Base-by-base conservation (phyloP, 2,888 invertebrate genomes). In the Drosophila helvetica region DNA sequence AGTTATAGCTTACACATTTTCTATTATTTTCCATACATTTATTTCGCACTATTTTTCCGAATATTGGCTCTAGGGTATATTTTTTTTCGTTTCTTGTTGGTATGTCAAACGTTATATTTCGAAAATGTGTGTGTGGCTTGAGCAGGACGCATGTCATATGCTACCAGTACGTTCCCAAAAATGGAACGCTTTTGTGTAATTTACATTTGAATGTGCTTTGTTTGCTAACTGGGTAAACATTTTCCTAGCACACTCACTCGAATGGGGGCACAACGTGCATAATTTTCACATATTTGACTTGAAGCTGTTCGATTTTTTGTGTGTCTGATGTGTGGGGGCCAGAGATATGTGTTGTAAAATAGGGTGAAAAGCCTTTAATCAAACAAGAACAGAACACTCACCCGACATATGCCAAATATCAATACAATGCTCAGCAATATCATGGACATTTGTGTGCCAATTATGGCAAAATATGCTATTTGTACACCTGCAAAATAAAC, bases 371-470 rank as follows among this genome's bases (percentile, higher is more conserved):
- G 63, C 60, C 43, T 27, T 73, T 73, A 57, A 27, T 57, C 66
- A 87, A 75, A 79, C 59, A 77, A 15, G 38, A 48, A 50, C 7
- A 27, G 27, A 27, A 8, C 68, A 81, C 94, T 95, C 92, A 96
- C 96, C 94, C 95, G 95, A 93, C 95, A 94, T 91, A 96, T 95
- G 77, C 96, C 96, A 91, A 95, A 94, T 86, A 96, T 93, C 66
- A 96, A 92, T 83, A 95, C 93, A 92, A 95, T 93, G 90, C 95
- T 96, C 63, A 96, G 93, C 66, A 95, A 92, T 76, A 95, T 94
- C 95, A 96, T 95, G 88, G 95, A 95, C 93, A 96, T 94, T 92
- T 96, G 96, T 53, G 96, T 96, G 90, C 95, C 95, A 91, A 96
- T 96, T 85, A 96, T 96, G 85, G 96, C 95, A 85, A 95, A 93